phyloP scores from a whole-genome alignment of 2,113 vertebrate species.

The Oxygymnocypris stewartii region DNA sequence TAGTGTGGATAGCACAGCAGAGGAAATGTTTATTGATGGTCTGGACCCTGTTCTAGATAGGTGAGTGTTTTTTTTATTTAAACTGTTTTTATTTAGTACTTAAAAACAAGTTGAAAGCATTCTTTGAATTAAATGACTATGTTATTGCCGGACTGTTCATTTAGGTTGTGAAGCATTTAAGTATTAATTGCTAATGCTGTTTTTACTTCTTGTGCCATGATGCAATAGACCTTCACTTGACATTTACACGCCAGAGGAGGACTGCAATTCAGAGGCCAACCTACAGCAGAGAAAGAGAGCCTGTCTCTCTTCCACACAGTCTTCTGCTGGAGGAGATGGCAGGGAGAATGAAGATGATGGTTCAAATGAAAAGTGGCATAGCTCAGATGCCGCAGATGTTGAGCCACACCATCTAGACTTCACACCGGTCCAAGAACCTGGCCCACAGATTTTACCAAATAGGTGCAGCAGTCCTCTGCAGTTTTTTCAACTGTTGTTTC shows the following conservation, averaged over 20 bases:
- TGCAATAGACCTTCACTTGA: not conserved
- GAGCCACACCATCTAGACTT: not conserved
- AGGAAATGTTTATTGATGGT: conserved; percentile 27
- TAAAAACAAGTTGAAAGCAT: not conserved
- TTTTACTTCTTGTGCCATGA: not conserved
- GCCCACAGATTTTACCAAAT: conserved; percentile 25
- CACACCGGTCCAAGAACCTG: conserved; percentile 11
- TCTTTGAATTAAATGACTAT: not conserved
- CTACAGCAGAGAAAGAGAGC: not conserved
- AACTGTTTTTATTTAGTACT: not conserved
- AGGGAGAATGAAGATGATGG: not conserved
- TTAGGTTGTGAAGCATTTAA: too few species aligned
- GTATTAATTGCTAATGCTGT: not conserved
- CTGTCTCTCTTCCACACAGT: not conserved
- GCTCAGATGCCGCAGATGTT: not conserved
- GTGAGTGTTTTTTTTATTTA: not conserved
- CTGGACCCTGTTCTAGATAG: conserved; percentile 9
- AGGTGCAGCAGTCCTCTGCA: conserved; percentile 35
- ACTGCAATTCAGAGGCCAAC: not conserved
- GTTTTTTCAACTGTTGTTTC: conserved; percentile 10
- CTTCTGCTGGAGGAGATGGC: not conserved
- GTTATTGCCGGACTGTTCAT: not conserved
- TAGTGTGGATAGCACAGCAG: conserved; percentile 14
- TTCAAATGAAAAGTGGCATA: conserved; percentile 13
- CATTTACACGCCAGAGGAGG: not conserved